Base-by-base conservation (phyloP, 64 coral and sea anemone genomes). In the Hydrozoanthus tunicans region DNA sequence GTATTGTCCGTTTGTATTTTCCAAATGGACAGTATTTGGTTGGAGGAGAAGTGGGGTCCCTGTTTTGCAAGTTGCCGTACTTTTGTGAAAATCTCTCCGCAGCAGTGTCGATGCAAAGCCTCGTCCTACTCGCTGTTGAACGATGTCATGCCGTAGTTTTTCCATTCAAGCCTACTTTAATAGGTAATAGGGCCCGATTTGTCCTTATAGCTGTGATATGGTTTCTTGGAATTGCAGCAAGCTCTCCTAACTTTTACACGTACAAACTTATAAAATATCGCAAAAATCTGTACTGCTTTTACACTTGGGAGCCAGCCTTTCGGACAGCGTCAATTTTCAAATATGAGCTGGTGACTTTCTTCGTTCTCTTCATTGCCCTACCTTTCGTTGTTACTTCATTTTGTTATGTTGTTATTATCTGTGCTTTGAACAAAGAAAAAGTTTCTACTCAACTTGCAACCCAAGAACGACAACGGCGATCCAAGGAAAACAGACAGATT, bases 51-150 rank as follows among this genome's bases (percentile, higher is more conserved):
- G 1, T 88, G 0, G 69, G 84, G 5, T 60, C 84, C 11, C 7
- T 88, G 23, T 74, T 88, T 75, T 88, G 84, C 23, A 88, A 88
- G 56, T n/a, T 88, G 0, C 84, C 84, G 59, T 32, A 58, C 26
- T 88, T 88, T 70, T 75, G 68, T 23, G 84, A 88, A 26, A 88
- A 73, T 25, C 70, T 88, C 53, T 88, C 84, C 26, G 84, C 84
- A 15, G 84, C 84, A 60, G 84, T 88, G 5, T 88, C 84, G n/a
- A 88, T 88, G 69, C 84, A 75, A 73, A 88, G 84, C 58, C 84
- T 88, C 74, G 84, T 88, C 20, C 27, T 88, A 14, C 26, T 88
- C 6, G 68, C 84, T 51, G 70, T 88, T 59, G 84, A 88, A 73
- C 55, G 84, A 43, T 88, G 69, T 17, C 68, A 88, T 26, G 84